Evolutionary conservation across 2,797 vertebrate species (phyloP), one percentile per base, ranked within the genome.

Genomic region (Microctenopoma stevenorrisi): DNA sequence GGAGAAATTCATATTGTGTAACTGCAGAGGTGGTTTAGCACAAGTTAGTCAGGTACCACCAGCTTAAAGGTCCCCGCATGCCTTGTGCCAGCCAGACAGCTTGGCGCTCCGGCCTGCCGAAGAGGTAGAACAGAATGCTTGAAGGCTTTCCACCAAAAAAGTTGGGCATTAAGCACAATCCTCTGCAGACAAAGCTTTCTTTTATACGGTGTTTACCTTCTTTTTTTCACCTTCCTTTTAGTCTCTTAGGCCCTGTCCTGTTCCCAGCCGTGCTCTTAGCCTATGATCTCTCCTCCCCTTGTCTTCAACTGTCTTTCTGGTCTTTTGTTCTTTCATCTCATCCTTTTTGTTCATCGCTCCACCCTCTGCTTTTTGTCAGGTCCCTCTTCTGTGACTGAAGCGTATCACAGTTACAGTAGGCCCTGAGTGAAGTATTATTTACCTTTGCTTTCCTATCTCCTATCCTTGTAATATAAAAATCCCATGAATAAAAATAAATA

Each of bases 381-480:
- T 59, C 67, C 30, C 58, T 84, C 56, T 57, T 65, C 62, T 66
- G 42, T 80, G 66, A 48, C 75, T 26, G 0, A 35, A 52, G 68
- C 84, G 89, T 91, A 86, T 92, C 90, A 81, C 68, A 33, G 63
- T 73, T 83, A 86, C 84, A 64, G 63, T 84, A 52, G 62, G 49
- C 79, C 78, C 72, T 88, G 90, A 90, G 89, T 91, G 79, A 59
- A 51, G 82, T 83, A 78, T 90, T 91, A 87, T 90, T 87, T 81
- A 78, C 64, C 68, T 68, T 40, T 30, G 22, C 50, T 62, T 64
- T 62, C 60, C 84, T 90, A 90, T 93, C 87, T 86, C 67, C 42
- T 5, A 30, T 50, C 64, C 59, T 74, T 68, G 71, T 7, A 33
- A 33, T 33, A 33, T 33, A 35, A 35, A 35, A 35, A 35, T 81